A percentile compares a stretch with the other conserved stretches of the same genome.
Conservation (phyloP, 2,113 vertebrate species). For the Salvelinus namaycush region DNA sequence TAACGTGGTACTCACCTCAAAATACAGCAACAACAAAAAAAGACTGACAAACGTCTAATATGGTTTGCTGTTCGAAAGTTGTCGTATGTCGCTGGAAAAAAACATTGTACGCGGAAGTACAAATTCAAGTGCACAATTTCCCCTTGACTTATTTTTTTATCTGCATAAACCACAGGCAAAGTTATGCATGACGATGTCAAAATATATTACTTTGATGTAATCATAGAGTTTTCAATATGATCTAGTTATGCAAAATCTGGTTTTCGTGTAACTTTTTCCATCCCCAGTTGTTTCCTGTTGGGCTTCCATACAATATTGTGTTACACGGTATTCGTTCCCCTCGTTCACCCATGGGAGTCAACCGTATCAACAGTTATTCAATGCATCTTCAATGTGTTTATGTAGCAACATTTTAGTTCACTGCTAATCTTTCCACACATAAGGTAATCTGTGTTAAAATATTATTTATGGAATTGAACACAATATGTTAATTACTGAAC, state of each 20-base stretch:
- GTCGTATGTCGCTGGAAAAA: constrained; percentile 59
- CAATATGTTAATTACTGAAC: too few species aligned
- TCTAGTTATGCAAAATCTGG: neutral
- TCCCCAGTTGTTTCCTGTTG: constrained; percentile 37
- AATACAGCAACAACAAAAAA: constrained; percentile 38
- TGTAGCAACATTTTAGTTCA: neutral
- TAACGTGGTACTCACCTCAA: constrained; percentile 62
- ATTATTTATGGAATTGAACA: too few species aligned
- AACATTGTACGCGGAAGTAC: constrained; percentile 76
- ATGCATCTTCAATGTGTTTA: neutral
- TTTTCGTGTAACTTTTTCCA: constrained; percentile 7
- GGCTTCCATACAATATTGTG: constrained; percentile 17
- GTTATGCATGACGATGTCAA: neutral
- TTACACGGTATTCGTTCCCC: constrained; percentile 52
- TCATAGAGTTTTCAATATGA: neutral
- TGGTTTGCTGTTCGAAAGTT: constrained; percentile 73
- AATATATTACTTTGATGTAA: neutral
- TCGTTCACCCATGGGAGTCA: too few species aligned
- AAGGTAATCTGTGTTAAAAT: too few species aligned
- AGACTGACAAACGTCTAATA: constrained; percentile 49
- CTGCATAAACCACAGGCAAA: neutral
- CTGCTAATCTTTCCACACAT: neutral
- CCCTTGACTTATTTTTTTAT: constrained; percentile 4
- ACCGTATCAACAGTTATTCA: too few species aligned
- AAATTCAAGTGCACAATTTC: constrained; percentile 32